A percentile compares a stretch with the other conserved stretches of the same genome.
Conservation (phyloP, 2,113 vertebrate genomes). For the Agelaius phoeniceus region DNA sequence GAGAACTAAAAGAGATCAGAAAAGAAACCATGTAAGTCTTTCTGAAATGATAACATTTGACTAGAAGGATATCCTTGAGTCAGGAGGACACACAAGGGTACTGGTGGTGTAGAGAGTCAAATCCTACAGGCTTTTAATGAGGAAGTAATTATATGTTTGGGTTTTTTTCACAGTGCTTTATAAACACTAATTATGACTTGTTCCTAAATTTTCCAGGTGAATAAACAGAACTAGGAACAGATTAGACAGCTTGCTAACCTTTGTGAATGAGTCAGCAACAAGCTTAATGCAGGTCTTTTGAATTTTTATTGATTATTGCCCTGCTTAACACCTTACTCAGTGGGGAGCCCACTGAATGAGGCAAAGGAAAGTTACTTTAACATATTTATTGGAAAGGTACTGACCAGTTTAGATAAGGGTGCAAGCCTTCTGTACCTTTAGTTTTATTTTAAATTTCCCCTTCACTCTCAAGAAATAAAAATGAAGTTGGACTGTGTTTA, state of each 20-base stretch:
- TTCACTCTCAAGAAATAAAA: neutral
- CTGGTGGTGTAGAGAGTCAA: neutral
- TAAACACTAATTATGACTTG: neutral
- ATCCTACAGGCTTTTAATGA: neutral
- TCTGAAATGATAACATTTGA: neutral
- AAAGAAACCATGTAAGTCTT: neutral
- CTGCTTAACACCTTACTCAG: neutral
- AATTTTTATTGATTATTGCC: neutral
- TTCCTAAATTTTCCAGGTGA: constrained; percentile 1
- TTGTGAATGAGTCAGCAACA: neutral
- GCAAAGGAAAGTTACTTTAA: neutral
- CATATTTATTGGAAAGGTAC: neutral
- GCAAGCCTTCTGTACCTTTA: neutral
- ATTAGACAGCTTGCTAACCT: neutral
- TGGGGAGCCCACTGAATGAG: neutral
- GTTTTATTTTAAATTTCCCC: neutral
- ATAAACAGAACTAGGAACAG: constrained; percentile 4
- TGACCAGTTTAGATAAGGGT: neutral
- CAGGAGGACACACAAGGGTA: neutral
- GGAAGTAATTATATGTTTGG: neutral
- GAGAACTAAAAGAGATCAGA: neutral
- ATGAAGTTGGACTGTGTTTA: neutral
- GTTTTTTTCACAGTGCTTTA: neutral
- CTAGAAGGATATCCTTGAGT: neutral
- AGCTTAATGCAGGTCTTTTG: neutral